Evolutionary conservation across 1,140 invertebrate species (phyloP).

Genomic region (Ooceraea biroi): DNA sequence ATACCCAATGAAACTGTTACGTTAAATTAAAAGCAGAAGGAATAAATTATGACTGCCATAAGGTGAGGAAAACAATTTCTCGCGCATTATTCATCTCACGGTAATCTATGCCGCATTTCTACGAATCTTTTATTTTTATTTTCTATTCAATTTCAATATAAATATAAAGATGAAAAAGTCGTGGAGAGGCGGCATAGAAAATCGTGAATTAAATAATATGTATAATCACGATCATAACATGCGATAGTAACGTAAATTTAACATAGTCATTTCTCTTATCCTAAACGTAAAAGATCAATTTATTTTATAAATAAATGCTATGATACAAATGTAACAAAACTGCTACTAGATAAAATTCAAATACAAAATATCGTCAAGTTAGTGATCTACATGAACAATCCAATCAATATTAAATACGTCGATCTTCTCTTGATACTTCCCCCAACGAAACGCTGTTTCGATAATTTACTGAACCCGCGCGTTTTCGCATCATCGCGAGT

Average conservation of each 20-base stretch:
- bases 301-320: slow-evolving; percentile 15
- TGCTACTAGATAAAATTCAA: background rate
- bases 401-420: background rate
- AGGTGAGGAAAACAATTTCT: background rate
- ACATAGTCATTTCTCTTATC: background rate
- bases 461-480: slow-evolving; percentile 17
- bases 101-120: slow-evolving; percentile 1
- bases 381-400: background rate
- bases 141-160: background rate
- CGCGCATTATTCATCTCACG: background rate
- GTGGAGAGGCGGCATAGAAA: background rate
- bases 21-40: background rate
- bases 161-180: slow-evolving; percentile 48
- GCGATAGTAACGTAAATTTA: background rate
- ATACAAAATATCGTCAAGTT: background rate
- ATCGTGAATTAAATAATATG: background rate
- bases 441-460: background rate
- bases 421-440: background rate
- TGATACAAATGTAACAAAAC: background rate
- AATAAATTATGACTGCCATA: background rate
- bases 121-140: slow-evolving; percentile 28
- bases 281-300: background rate
- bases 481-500: background rate
- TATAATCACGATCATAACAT: background rate
- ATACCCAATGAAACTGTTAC: background rate